phyloP scores from a whole-genome alignment of 1,140 invertebrate species.

The Alviniconcha marisindica region DNA sequence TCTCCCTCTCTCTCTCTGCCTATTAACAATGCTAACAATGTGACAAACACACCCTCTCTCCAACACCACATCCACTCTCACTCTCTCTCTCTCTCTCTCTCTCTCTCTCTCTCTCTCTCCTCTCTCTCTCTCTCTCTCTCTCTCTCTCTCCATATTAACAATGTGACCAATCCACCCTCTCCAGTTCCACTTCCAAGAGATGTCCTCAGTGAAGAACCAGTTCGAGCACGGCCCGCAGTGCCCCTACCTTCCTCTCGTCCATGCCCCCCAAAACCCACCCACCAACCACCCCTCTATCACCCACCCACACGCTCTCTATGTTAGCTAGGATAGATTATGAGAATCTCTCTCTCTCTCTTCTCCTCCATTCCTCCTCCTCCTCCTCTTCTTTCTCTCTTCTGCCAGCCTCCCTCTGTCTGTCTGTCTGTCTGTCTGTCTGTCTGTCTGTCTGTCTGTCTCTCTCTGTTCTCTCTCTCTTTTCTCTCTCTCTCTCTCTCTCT shows the following conservation, averaged over 20 bases:
- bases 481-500: background rate
- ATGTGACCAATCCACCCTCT: too few relatives aligned
- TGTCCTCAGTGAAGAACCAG: slow-evolving; percentile 57
- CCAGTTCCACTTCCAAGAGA: slow-evolving; percentile 61
- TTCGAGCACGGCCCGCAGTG: slow-evolving; percentile 51
- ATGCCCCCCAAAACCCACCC: too few relatives aligned
- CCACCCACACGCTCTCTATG: background rate
- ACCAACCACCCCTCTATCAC: too few relatives aligned
- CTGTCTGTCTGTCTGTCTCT: background rate
- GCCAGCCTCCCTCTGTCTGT: background rate
- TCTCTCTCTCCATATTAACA: background rate
- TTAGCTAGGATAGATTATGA: background rate
- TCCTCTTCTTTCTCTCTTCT: background rate
- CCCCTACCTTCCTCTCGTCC: background rate
- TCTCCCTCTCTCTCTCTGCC: too few relatives aligned
- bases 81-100: background rate
- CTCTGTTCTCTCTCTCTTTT: background rate
- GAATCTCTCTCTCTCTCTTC: background rate
- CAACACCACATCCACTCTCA: background rate
- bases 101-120: background rate
- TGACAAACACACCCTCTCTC: background rate
- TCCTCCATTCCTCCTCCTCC: background rate
- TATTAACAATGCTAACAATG: too few relatives aligned
- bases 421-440: background rate
- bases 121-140: slow-evolving; percentile 13